Evolutionary conservation across 2,888 invertebrate genomes (phyloP).

Genomic region (Aethes cnicana): DNA sequence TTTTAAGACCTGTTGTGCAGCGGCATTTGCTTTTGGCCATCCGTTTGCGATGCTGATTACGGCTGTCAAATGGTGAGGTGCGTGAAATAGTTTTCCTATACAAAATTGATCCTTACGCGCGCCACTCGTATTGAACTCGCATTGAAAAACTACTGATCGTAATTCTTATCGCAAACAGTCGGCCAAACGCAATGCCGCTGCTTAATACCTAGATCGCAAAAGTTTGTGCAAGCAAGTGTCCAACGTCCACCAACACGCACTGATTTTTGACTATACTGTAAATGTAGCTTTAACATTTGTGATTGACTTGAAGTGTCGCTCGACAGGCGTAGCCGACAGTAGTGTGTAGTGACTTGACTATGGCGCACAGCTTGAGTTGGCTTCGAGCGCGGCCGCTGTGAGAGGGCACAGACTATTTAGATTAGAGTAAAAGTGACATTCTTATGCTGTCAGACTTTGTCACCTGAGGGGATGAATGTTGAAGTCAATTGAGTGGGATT

Average conservation of each 20-base stretch:
- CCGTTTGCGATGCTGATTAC: too few relatives aligned
- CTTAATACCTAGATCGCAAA: too few relatives aligned
- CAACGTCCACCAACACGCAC: constrained; percentile 27
- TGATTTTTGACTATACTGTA: constrained; percentile 29
- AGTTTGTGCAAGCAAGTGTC: constrained; percentile 11
- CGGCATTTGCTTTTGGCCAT: too few relatives aligned
- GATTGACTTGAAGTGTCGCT: constrained; percentile 75
- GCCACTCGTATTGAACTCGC: too few relatives aligned
- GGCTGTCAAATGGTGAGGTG: too few relatives aligned
- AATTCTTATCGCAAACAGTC: too few relatives aligned
- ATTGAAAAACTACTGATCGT: too few relatives aligned
- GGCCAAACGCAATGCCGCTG: too few relatives aligned
- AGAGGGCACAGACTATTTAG: constrained; percentile 43
- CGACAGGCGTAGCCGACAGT: constrained; percentile 62
- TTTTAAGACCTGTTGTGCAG: too few relatives aligned
- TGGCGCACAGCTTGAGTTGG: constrained; percentile 77
- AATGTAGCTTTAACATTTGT: constrained; percentile 29
- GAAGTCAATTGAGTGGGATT: constrained; percentile 22
- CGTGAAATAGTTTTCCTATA: too few relatives aligned
- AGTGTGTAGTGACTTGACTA: constrained; percentile 72
- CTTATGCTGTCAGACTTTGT: constrained; percentile 21
- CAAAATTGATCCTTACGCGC: too few relatives aligned
- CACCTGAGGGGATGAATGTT: constrained; percentile 11
- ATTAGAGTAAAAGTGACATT: constrained; percentile 25
- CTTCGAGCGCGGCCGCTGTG: constrained; percentile 67